A percentile compares a stretch with the other conserved stretches of the same genome.
Conservation (phyloP, 2,113 vertebrate species). For the Xyliphius kryptos region DNA sequence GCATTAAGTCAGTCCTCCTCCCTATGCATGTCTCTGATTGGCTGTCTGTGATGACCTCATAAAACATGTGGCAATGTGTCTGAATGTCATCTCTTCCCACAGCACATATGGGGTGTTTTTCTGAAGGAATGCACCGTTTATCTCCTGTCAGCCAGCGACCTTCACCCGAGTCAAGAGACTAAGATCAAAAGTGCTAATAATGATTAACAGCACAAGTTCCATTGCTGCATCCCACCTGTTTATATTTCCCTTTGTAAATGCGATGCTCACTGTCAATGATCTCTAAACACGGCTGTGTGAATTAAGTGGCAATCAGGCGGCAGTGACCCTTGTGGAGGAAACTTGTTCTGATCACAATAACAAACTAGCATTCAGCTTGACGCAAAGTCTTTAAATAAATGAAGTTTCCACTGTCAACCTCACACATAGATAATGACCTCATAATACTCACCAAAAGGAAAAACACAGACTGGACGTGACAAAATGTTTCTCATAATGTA, state of each 20-base stretch:
- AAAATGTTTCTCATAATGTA: too few species aligned
- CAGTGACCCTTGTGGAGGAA: too few species aligned
- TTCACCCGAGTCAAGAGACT: slow-evolving; percentile 49
- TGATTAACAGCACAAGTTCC: slow-evolving; percentile 47
- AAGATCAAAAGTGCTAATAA: slow-evolving; percentile 51
- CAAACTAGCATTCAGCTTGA: too few species aligned
- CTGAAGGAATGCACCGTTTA: slow-evolving; percentile 35
- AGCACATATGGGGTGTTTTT: slow-evolving; percentile 41
- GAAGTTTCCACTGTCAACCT: too few species aligned
- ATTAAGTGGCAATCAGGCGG: too few species aligned
- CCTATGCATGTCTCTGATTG: slow-evolving; percentile 4
- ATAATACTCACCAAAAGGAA: too few species aligned
- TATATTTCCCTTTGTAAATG: neutral
- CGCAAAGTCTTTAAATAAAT: too few species aligned
- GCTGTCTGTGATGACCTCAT: neutral
- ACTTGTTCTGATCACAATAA: too few species aligned
- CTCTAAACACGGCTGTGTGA: too few species aligned
- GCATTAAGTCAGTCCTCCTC: neutral
- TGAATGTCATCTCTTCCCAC: slow-evolving; percentile 10
- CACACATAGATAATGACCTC: too few species aligned
- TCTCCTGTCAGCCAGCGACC: slow-evolving; percentile 54
- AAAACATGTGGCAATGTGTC: slow-evolving; percentile 17
- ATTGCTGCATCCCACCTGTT: neutral
- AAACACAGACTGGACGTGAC: too few species aligned
- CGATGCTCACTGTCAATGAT: too few species aligned